phyloP scores from a whole-genome alignment of 1,140 invertebrate species.

The Chrysomallon squamiferum region DNA sequence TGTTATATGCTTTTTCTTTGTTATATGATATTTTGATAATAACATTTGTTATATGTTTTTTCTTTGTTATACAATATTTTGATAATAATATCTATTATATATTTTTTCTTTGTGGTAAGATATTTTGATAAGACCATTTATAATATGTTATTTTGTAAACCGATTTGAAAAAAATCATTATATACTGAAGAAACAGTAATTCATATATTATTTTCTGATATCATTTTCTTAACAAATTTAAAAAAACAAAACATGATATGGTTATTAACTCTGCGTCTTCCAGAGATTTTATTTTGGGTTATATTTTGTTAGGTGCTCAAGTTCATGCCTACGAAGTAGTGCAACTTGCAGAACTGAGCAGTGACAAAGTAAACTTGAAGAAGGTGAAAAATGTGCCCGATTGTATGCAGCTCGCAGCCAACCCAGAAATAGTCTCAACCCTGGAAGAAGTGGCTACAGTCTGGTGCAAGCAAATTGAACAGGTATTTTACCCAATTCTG shows the following conservation, averaged over 20 bases:
- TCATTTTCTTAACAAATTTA: not conserved
- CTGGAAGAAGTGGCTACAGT: slow-evolving; percentile 49
- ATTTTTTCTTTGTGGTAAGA: no score
- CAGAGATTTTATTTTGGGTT: not conserved
- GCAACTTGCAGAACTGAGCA: slow-evolving; percentile 28
- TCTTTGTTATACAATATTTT: no score
- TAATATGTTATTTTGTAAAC: not conserved
- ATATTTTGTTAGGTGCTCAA: slow-evolving; percentile 46
- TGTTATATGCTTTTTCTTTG: not conserved
- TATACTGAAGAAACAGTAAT: no score
- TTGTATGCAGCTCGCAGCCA: slow-evolving; percentile 44
- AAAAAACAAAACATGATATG: not conserved
- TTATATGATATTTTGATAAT: not conserved
- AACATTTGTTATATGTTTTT: not conserved
- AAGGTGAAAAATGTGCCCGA: slow-evolving; percentile 29
- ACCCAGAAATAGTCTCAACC: slow-evolving; percentile 44
- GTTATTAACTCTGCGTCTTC: not conserved
- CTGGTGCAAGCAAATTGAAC: slow-evolving; percentile 61
- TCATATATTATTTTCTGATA: not conserved
- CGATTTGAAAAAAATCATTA: not conserved
- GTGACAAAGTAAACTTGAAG: slow-evolving; percentile 35
- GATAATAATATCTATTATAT: no score
- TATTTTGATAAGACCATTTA: not conserved
- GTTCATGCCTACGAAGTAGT: slow-evolving; percentile 44
- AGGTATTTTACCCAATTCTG: no score